Evolutionary conservation across 2,888 invertebrate genomes (phyloP).

Genomic region (Latrodectus elegans): DNA sequence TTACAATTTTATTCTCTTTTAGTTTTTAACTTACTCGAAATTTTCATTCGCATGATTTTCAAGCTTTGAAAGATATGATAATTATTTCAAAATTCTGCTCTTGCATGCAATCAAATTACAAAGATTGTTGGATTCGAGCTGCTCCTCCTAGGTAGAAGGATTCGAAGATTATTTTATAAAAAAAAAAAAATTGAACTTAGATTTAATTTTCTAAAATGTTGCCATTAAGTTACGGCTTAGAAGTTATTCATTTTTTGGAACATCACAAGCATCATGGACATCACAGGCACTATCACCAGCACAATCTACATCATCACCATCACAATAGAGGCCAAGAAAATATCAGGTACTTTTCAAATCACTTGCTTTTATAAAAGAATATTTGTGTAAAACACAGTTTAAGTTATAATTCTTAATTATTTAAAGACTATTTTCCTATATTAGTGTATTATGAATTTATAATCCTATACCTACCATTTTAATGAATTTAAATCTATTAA

Average conservation of each 20-base stretch:
- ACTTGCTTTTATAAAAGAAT: not conserved
- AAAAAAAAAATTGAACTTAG: slow-evolving; percentile 9
- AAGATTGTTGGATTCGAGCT: slow-evolving; percentile 49
- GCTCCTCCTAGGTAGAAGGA: slow-evolving; percentile 40
- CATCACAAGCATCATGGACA: slow-evolving; percentile 62
- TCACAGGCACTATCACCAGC: slow-evolving; percentile 60
- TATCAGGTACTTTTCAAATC: slow-evolving; percentile 32
- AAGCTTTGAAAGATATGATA: slow-evolving; percentile 39
- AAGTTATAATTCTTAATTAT: not conserved
- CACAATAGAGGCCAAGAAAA: slow-evolving; percentile 20
- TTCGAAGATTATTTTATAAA: not conserved
- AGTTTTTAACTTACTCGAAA: not conserved
- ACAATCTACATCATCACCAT: slow-evolving; percentile 41
- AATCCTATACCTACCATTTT: too few relatives aligned
- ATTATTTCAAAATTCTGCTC: slow-evolving; percentile 18
- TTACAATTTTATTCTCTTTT: not conserved
- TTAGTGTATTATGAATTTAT: too few relatives aligned
- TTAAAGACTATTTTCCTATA: too few relatives aligned
- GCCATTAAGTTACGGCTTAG: slow-evolving; percentile 66
- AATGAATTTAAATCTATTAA: too few relatives aligned
- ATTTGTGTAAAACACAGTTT: too few relatives aligned
- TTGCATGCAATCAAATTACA: slow-evolving; percentile 21
- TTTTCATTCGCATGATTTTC: not conserved
- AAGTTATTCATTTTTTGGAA: slow-evolving; percentile 67
- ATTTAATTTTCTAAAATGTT: slow-evolving; percentile 36